Base-by-base conservation (phyloP, 2,113 vertebrate species). In the Gambusia affinis region DNA sequence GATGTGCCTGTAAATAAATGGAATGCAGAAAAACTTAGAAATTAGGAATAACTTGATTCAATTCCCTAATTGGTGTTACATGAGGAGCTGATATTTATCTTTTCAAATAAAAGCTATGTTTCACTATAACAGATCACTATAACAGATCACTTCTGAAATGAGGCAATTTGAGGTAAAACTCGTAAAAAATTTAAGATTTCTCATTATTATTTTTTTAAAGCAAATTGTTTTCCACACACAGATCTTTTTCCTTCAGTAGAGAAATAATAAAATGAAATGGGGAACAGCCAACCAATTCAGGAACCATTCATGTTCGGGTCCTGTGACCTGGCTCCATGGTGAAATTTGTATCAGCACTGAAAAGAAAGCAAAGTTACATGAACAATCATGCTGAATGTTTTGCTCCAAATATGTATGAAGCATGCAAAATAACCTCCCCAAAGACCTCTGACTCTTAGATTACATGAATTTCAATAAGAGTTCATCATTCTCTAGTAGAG, bases 291-390 rank as follows among this genome's bases (percentile, higher is more conserved):
- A 66, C 37, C 0, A 15, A 44, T 33, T 62, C n/a, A 37, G 5
- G 37, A 0, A 37, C 30, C 42, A 27, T 37, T 57, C 60, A 62
- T 15, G 35, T 60, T 60, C 12, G 7, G 54, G 73, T 35, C 57
- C 42, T 70, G 28, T 80, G 87, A 65, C 70, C 85, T 70, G 92
- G 91, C 28, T 94, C 94, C 87, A 93, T 70, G 44, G 62, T 82
- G 88, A 95, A 94, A 87, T 86, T 87, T 11, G 94, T 90, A 72
- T 93, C 92, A 4, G 3, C 81, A 47, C 95, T 95, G 88, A 22
- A 70, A 87, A 60, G 80, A 29, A 81, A 79, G 82, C 69, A 6
- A n/a, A 51, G 31, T 24, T 12, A 63, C 1, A 65, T 31, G 54
- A 76, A 76, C 2, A 64, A 57, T 8, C 2, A 47, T 24, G 15